phyloP scores from a whole-genome alignment of 1,140 invertebrate species.

The Bombus waltoni region DNA sequence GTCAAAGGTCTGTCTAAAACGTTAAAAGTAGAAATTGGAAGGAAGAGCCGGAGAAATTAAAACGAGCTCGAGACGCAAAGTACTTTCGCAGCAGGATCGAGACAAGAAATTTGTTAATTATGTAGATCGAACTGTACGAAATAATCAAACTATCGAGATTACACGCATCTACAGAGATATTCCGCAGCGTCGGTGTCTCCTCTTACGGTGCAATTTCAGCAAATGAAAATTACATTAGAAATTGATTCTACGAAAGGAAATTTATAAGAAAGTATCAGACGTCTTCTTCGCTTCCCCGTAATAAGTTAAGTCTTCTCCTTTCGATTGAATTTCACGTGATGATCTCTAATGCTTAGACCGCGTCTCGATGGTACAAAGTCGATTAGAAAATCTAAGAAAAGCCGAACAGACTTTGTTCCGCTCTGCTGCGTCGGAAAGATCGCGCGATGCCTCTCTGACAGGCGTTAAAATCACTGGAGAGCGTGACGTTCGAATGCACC shows the following conservation, averaged over 20 bases:
- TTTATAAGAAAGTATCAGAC: neutral
- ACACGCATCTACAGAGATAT: neutral
- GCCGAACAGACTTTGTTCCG: slow-evolving; percentile 45
- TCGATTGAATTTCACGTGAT: neutral
- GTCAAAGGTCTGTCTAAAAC: too few species aligned
- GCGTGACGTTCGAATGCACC: slow-evolving; percentile 66
- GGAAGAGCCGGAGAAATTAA: neutral
- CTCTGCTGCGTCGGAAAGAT: slow-evolving; percentile 47
- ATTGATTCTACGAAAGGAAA: neutral
- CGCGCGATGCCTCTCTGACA: slow-evolving; percentile 51
- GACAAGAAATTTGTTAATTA: neutral
- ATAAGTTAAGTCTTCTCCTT: neutral
- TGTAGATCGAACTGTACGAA: neutral
- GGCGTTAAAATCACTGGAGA: slow-evolving; percentile 65
- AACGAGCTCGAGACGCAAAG: neutral
- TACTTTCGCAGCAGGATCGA: neutral
- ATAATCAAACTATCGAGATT: neutral
- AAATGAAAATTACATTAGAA: neutral
- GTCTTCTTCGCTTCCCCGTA: too few species aligned
- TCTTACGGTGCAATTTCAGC: neutral
- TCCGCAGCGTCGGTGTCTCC: neutral
- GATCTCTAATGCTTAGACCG: neutral
- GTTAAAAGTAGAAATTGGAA: too few species aligned
- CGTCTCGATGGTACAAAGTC: slow-evolving; percentile 27
- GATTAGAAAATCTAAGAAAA: slow-evolving; percentile 49